phyloP scores from a whole-genome alignment of 2,888 invertebrate genomes.

The Ectropis crepuscularia region DNA sequence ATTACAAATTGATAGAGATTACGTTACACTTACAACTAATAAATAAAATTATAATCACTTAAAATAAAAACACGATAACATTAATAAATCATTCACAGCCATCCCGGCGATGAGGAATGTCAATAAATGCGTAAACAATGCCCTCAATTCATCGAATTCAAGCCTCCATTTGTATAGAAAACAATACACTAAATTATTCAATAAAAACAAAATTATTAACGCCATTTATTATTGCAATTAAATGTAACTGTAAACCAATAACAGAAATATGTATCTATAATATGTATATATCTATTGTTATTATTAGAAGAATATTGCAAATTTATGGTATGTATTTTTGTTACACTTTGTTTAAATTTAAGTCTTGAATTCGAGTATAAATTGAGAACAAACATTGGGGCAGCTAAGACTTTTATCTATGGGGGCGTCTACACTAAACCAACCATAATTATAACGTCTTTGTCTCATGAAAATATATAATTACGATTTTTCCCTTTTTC shows the following conservation, averaged over 20 bases:
- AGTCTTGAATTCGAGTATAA: background rate
- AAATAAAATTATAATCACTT: conserved; percentile 4
- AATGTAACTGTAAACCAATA: too few species aligned
- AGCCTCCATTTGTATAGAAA: background rate
- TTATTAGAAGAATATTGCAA: too few species aligned
- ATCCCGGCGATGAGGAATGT: conserved; percentile 40
- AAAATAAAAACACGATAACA: conserved; percentile 22
- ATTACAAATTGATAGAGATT: conserved; percentile 28
- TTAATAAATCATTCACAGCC: conserved; percentile 36
- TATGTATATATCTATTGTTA: too few species aligned
- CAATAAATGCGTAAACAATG: conserved; percentile 22
- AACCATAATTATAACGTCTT: too few species aligned
- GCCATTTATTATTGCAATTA: too few species aligned
- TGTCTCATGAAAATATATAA: too few species aligned
- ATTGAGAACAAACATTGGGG: background rate
- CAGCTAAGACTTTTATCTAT: too few species aligned
- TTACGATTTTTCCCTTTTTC: too few species aligned
- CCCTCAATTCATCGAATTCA: background rate
- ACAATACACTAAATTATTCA: background rate
- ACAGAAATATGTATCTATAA: too few species aligned
- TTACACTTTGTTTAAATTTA: background rate
- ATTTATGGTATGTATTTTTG: background rate
- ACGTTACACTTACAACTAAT: conserved; percentile 15
- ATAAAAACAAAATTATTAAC: too few species aligned
- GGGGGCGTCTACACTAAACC: too few species aligned